These are phyloP conservation scores for Gallinago undulata DNA, from an alignment of 2,113 vertebrate genomes.

Conservation along the genomic window DNA sequence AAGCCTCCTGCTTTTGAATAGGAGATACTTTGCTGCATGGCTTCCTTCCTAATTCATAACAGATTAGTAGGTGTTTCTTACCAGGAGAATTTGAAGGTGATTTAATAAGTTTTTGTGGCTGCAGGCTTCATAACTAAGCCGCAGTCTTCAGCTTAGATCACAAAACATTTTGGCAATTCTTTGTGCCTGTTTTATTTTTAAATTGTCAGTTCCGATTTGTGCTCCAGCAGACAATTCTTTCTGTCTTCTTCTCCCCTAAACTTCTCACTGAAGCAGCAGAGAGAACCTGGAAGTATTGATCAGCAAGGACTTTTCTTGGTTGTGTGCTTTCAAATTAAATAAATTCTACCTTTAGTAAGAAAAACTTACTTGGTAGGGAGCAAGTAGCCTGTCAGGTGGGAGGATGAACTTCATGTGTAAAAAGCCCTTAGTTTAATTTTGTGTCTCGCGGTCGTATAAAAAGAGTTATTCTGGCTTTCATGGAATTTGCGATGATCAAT, in stretches of 20 bases:
- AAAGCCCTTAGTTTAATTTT: not conserved
- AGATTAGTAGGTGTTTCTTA: not conserved
- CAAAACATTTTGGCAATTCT: not conserved
- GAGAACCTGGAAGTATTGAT: not conserved
- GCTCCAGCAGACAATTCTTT: not conserved
- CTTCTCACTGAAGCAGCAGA: not conserved
- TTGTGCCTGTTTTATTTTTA: not conserved
- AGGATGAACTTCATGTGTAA: not conserved
- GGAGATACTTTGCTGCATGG: not conserved
- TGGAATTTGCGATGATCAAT: not conserved
- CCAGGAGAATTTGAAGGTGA: not conserved
- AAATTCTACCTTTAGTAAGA: not conserved
- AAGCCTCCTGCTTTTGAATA: not conserved
- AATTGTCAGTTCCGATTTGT: accelerated
- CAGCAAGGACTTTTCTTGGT: not conserved
- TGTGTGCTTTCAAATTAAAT: not conserved
- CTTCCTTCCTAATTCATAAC: not conserved
- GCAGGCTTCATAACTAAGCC: not conserved
- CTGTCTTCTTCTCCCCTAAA: not conserved
- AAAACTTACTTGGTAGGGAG: not conserved
- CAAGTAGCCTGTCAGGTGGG: not conserved
- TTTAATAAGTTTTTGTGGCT: not conserved
- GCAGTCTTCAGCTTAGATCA: not conserved
- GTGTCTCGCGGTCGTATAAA: not conserved
- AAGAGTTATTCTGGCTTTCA: not conserved